Evolutionary conservation across 2,888 invertebrate species (phyloP), one percentile per base, ranked within the genome.

Genomic region (Xanthorhoe designata): DNA sequence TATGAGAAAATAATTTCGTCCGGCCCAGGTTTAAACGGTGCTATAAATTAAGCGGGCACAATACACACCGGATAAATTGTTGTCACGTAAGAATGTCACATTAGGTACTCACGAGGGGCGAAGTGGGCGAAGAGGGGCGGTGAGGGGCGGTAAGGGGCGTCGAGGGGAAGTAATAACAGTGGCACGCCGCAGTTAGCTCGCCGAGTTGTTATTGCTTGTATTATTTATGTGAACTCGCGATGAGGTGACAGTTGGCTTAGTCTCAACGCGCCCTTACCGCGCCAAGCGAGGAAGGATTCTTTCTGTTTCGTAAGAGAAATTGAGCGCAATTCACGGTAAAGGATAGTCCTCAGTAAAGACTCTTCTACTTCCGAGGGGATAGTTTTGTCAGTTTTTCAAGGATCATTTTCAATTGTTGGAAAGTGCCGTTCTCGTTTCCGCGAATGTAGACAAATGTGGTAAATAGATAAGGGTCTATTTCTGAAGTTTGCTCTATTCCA

Each of bases 21-120:
- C 80, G 78, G 77, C 75, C 76, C 74, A 82, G 84, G 88, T 90
- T 90, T 85, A 87, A 91, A 80, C 84, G 81, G 75, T 74, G 84
- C 83, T 72, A 90, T 91, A 92, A 91, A 91, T 91, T 90, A 89
- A 86, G 76, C 80, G 78, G 72, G 84, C 83, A 92, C 92, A 92
- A 92, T 92, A 91, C 90, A 91, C 81, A 86, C 77, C 76, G 90
- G 90, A 92, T 92, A 92, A 91, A 92, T 92, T 90, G 92, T 87
- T 91, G 91, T 91, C 91, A 92, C 92, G 89, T 91, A 91, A 92
- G 91, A 92, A 92, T 92, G 90, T 88, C 89, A 88, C 86, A 88
- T 89, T 89, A 89, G 87, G 84, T 80, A 76, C 77, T 78, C 73
- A 72, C 67, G 78, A 57, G 71, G 59, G 66, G 66, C 63, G 61